Conservation (phyloP, 2,797 vertebrate species). For the Prunella strophiata region DNA sequence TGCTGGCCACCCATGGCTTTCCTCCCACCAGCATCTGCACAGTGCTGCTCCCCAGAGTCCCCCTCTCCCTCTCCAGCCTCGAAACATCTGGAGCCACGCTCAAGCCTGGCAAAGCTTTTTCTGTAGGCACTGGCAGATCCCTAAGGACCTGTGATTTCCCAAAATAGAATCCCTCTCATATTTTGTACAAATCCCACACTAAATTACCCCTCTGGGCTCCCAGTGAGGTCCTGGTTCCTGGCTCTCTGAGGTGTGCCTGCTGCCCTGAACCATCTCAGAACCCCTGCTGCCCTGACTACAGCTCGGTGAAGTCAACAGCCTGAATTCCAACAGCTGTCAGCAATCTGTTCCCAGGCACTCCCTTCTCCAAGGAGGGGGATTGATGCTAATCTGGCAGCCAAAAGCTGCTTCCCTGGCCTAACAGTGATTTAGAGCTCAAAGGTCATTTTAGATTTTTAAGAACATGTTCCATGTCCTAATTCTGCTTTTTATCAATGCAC, state of each 20-base stretch:
- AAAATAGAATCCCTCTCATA: not conserved
- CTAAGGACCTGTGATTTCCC: not conserved
- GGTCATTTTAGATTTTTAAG: slow-evolving; percentile 28
- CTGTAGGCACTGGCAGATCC: not conserved
- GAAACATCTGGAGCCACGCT: slow-evolving; percentile 12
- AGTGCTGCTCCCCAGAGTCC: not conserved
- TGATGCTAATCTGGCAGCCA: slow-evolving; percentile 35
- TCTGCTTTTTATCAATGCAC: not conserved
- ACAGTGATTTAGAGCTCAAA: slow-evolving; percentile 17
- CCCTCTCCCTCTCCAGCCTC: not conserved
- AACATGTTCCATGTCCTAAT: slow-evolving; percentile 23
- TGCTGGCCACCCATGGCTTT: not conserved
- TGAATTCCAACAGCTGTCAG: slow-evolving; percentile 30
- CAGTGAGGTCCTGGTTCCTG: not conserved
- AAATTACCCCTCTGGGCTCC: not conserved
- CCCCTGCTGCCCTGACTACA: not conserved
- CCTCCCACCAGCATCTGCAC: not conserved
- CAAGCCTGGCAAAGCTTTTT: not conserved
- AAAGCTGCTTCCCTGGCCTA: slow-evolving; percentile 1
- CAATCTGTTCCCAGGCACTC: slow-evolving; percentile 45
- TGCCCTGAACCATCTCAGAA: not conserved
- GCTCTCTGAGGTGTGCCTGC: not conserved
- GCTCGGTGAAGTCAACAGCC: not conserved
- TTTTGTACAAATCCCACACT: not conserved
- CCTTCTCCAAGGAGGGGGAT: not conserved